A percentile compares a stretch with the other conserved stretches of the same genome.
phyloP scores from a whole-genome alignment of 2,113 vertebrate species.

The Turdus rufiventris region DNA sequence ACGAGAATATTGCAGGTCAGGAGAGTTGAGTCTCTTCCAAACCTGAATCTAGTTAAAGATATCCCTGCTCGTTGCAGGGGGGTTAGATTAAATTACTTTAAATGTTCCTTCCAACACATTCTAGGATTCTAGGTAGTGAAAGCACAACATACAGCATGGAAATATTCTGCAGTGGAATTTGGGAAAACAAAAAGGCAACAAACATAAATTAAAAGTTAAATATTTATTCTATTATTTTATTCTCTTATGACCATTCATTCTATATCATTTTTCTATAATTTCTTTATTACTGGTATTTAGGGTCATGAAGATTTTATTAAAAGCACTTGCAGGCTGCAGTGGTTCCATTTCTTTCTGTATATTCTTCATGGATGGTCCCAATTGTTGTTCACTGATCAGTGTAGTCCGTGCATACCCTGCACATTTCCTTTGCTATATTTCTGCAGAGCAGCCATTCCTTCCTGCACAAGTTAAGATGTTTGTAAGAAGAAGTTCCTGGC shows the following conservation, averaged over 20 bases:
- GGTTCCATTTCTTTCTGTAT: not conserved
- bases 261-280: not conserved
- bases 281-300: not conserved
- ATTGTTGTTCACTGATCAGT: rapidly evolving
- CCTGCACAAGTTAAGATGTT: not conserved
- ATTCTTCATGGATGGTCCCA: not conserved
- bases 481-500: not conserved
- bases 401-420: not conserved
- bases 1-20: not conserved
- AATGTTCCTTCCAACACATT: not conserved
- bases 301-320: not conserved
- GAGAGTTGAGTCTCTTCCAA: not conserved
- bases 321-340: not conserved
- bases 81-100: not conserved
- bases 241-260: not conserved
- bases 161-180: not conserved
- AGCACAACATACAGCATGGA: not conserved
- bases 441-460: not conserved
- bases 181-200: not conserved
- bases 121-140: not conserved
- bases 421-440: not conserved
- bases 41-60: not conserved
- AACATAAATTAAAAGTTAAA: not conserved
- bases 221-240: not conserved
- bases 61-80: not conserved